Evolutionary conservation across 2,113 vertebrate species (phyloP).

Genomic region (Columba janthina): DNA sequence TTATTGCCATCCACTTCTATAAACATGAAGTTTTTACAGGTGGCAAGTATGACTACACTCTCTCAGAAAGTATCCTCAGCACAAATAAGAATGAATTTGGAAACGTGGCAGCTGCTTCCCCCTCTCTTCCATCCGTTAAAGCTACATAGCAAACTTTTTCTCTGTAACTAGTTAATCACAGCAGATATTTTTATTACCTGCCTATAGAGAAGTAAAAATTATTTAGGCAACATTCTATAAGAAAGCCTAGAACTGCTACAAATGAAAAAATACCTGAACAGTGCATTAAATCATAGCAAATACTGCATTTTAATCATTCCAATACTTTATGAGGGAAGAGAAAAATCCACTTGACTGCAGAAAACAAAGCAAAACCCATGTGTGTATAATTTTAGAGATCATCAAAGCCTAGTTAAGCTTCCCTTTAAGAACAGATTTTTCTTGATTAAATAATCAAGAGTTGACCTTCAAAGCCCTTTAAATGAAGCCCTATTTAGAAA

Average conservation of each 20-base stretch:
- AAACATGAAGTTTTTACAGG: constrained; percentile 1
- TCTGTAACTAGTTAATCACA: not conserved
- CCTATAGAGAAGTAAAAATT: not conserved
- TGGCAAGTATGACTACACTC: not conserved
- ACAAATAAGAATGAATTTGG: not conserved
- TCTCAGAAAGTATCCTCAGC: not conserved
- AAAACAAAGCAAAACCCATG: not conserved
- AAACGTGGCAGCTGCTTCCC: not conserved
- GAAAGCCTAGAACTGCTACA: not conserved
- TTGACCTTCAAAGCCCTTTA: not conserved
- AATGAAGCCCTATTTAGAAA: not conserved
- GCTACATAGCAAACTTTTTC: not conserved
- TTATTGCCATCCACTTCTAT: not conserved
- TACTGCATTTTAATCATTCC: not conserved
- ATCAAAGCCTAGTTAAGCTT: not conserved
- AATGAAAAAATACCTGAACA: not conserved
- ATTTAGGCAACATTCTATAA: not conserved
- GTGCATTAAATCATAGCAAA: not conserved
- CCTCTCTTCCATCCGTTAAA: not conserved
- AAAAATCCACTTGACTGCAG: not conserved
- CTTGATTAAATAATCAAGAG: not conserved
- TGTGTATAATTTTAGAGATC: not conserved
- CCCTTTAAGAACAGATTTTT: not conserved
- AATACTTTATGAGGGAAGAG: not conserved
- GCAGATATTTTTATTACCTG: not conserved